Base-by-base conservation (phyloP, 2,797 vertebrate genomes). In the Antrozous pallidus region DNA sequence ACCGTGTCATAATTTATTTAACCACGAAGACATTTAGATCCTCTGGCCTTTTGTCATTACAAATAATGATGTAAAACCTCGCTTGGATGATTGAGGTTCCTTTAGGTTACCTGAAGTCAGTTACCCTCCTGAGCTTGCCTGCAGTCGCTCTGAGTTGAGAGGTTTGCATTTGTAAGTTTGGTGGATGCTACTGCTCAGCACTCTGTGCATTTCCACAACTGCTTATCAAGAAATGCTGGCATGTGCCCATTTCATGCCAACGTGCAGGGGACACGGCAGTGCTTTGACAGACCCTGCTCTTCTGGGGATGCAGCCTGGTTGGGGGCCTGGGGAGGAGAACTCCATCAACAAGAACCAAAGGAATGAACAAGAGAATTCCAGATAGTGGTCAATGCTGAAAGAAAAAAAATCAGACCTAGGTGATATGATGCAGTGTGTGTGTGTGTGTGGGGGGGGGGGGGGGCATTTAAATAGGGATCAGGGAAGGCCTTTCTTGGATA, bases 281-380 rank as follows among this genome's bases (percentile, higher is more conserved):
- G 26, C 20, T 26, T 0, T 6, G 31, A 31, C 10, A n/a, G 45
- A 6, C 5, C 24, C 28, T 77, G 45, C 14, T 79, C 36, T 87
- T 77, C 28, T 4, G 33, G 56, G 47, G 33, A 36, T 28, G 8
- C 33, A 8, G 28, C 38, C 12, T 83, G 26, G 3, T 22, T 63
- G 42, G 40, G 20, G 38, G 22, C 13, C 5, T 1, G 2, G 31
- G n/a, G 4, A 75, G 20, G 63, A 71, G 38, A 71, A 45, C 58
- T 18, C 31, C 1, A 75, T 38, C 24, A 18, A 20, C 5, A 38
- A 69, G 61, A 88, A 65, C 54, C 67, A 65, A 36, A 65, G 6
- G 67, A 84, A 93, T 7, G 67, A 88, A 70, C 22, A 13, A 61
- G 84, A 73, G 63, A 71, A 77, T 93, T 90, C 89, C 69, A 67